Evolutionary conservation across 2,113 vertebrate species (phyloP), one percentile per base, ranked within the genome.

Genomic region (Oceanodroma tethys): DNA sequence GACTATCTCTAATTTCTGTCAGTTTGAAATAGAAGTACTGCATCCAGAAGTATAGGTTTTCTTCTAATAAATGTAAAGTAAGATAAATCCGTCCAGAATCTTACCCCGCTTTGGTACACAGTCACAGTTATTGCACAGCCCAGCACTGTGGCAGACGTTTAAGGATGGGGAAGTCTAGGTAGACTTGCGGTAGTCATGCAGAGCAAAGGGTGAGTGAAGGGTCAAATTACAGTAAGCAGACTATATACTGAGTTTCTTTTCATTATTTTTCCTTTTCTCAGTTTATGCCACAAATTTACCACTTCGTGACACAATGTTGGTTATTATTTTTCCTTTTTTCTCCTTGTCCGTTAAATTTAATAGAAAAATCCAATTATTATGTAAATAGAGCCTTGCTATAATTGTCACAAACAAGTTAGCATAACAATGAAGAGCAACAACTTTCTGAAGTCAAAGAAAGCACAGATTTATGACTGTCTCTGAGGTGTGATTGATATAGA

Each of bases 321-420:
- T 84, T 91, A 66, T 62, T 89, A 82, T 47, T 63, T 89, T 95
- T 92, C 82, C 53, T 25, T 80, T 90, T 81, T 75, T 5, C 25
- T 17, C 43, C 68, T 85, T 63, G 55, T 85, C 83, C 82, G 62
- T 89, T 95, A 93, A 74, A 95, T 96, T 97, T 98, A 97, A 97
- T 95, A 94, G 95, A 84, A 96, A 96, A 98, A 97, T 95, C 95
- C 94, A 97, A 95, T 98, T 98, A 92, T 96, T 97, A 96, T 98
- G 96, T 96, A 98, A 96, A 97, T 97, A 94, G 59, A 96, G 80
- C 75, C 43, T 62, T 48, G 80, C 60, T 93, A 40, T 97, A 98
- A 98, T 97, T 97, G 93, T 90, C 63, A 84, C 81, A 96, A 97
- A 95, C 84, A 95, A 97, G 88, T 95, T 95, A 94, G 81, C 90